phyloP scores from a whole-genome alignment of 2,888 invertebrate species.

The Thymelicus sylvestris region DNA sequence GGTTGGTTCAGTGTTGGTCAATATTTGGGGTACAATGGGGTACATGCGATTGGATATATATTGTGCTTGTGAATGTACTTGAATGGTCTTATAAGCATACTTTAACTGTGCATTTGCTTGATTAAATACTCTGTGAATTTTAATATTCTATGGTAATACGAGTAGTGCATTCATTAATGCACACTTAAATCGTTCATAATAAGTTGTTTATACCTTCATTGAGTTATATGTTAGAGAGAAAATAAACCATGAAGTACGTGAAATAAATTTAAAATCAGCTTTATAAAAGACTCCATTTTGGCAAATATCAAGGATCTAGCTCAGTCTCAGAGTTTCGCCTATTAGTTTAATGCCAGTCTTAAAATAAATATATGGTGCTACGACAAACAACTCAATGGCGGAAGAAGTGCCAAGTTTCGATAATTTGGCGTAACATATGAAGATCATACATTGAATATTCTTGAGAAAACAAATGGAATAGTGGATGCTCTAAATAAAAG shows the following conservation, averaged over 20 bases:
- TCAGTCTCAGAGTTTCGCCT: conserved; percentile 9
- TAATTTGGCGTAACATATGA: conserved; percentile 51
- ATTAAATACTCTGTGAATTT: neutral
- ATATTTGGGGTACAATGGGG: conserved; percentile 18
- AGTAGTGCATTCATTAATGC: no score
- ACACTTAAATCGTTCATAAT: no score
- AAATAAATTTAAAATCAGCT: neutral
- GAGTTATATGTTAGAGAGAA: no score
- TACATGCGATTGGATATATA: neutral
- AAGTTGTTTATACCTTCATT: no score
- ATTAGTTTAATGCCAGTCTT: conserved; percentile 26
- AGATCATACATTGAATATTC: conserved; percentile 49
- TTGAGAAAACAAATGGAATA: conserved; percentile 47
- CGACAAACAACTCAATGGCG: conserved; percentile 22
- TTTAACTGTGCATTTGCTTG: conserved; percentile 11
- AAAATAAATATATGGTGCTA: conserved; percentile 22
- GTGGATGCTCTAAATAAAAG: conserved; percentile 64
- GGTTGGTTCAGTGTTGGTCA: conserved; percentile 17
- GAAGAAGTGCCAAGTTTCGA: conserved; percentile 42
- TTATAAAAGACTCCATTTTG: conserved; percentile 26
- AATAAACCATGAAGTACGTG: no score
- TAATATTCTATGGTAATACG: neutral
- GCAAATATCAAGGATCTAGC: conserved; percentile 11
- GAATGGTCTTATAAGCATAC: neutral
- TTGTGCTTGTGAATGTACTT: conserved; percentile 10